phyloP scores from a whole-genome alignment of 2,113 vertebrate species.

The Dolichallabes microphthalmus region DNA sequence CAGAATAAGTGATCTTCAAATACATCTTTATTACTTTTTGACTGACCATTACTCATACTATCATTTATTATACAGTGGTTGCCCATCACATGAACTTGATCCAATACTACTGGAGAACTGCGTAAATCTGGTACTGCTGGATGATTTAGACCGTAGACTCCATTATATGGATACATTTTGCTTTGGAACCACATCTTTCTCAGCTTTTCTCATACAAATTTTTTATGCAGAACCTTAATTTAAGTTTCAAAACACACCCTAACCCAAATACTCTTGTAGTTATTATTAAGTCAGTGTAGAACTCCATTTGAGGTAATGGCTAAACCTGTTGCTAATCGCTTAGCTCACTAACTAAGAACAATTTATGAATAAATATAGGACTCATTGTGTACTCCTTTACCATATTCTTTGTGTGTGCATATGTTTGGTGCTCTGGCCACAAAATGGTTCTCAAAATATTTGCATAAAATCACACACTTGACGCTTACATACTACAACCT shows the following conservation, averaged over 20 bases:
- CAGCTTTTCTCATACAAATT: background rate
- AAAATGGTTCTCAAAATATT: background rate
- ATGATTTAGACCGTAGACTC: too few relatives aligned
- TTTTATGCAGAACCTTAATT: background rate
- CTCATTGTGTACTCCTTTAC: background rate
- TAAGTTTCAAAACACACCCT: too few relatives aligned
- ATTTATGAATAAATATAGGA: background rate
- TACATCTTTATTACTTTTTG: background rate
- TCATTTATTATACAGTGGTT: background rate
- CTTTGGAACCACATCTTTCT: too few relatives aligned
- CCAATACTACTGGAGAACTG: background rate
- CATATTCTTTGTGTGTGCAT: background rate
- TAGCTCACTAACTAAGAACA: background rate
- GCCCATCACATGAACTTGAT: background rate
- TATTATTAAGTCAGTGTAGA: background rate
- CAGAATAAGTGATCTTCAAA: background rate
- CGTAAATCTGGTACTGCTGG: background rate
- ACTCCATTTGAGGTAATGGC: background rate
- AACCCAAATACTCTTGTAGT: background rate
- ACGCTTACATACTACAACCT: background rate
- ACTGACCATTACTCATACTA: background rate
- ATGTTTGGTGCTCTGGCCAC: background rate
- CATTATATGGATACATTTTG: too few relatives aligned
- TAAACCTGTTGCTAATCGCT: background rate
- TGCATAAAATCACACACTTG: background rate